Evolutionary conservation across 1,140 invertebrate species (phyloP), one percentile per base, ranked within the genome.

Genomic region (Zaprionus africanus): DNA sequence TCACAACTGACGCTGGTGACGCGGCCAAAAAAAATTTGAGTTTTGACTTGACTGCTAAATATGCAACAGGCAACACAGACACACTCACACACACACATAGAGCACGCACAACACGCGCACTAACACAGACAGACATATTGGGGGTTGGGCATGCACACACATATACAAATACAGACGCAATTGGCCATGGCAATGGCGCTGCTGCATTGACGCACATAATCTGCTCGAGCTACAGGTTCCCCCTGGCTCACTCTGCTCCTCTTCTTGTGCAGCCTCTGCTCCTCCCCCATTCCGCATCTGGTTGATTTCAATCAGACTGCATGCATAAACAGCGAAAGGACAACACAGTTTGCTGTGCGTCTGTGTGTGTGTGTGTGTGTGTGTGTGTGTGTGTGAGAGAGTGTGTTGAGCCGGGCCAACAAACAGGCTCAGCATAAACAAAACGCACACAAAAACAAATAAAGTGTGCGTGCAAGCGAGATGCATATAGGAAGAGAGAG

Each of bases 11-110:
- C 75, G 9, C 12, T 3, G 17, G 17, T 28, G 54, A 7, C 36
- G 46, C 19, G 41, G 19, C 22, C 57, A 66, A 74, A 72, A 41
- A 22, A 22, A 22, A 22, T 57, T 49, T 34, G 53, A 34, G 28
- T 63, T 43, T 46, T 53, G 41, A 31, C 26, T 60, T 43, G 34
- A 57, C 36, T 68, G 43, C 31, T 53, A 75, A 64, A 82, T 87
- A 72, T 90, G 84, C 84, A 88, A 88, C 84, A 88, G 85, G 85
- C 85, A 88, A 68, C 49, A 54, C 49, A 43, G 56, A 49, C 61
- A 62, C 15, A 34, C 64, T 56, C 34, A 65, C 4, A 49, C 7
- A 74, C 28, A 22, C 22, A 22, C 22, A 22, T 1, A 5, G 11
- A 49, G 41, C 19, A 24, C 46, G 46, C 46, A 24, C 46, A 17